Evolutionary conservation across 1,140 invertebrate species (phyloP), one percentile per base, ranked within the genome.

Genomic region (Drosophila gunungcola): DNA sequence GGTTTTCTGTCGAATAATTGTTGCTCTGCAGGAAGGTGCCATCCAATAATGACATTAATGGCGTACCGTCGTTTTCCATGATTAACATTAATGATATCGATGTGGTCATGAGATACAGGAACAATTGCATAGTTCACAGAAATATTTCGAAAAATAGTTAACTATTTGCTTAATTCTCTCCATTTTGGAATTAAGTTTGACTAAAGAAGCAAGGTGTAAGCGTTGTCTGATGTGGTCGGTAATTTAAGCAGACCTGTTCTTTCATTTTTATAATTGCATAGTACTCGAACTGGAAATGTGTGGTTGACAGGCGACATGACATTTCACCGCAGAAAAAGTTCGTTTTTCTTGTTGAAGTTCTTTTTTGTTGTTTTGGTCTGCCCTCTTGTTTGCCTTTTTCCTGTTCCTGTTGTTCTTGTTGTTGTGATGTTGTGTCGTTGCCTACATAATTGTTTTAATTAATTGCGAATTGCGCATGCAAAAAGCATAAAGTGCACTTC

Each of bases 401-500:
- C 10, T 56, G 41, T 42, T 52, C 13, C 13, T 45, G 42, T 4
- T 46, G 16, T 12, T 46, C 21, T 46, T 27, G 16, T 46, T 61
- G 45, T 73, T 58, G 52, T 67, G 29, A 32, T 77, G 55, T 64
- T 73, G 79, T 43, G 48, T 49, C 52, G 60, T 6, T 46, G 64
- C 41, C 64, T 65, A 88, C 83, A 82, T 86, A 86, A 86, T 86
- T 86, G 75, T 82, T 88, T 88, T 86, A 86, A 86, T 86, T 86
- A 86, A 86, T 86, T 86, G 78, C 78, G 55, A 82, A 73, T 82
- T 79, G 78, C 76, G 65, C 78, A 82, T 82, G 83, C 75, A 88
- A 75, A 86, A 81, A 82, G 83, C 83, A 82, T 75, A 72, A 78
- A 86, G 83, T 73, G 75, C 83, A 83, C 83, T 86, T 88, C 79